These are phyloP conservation scores for Tridacna gigas DNA, from an alignment of 2,888 invertebrate genomes.

Conservation along the genomic window DNA sequence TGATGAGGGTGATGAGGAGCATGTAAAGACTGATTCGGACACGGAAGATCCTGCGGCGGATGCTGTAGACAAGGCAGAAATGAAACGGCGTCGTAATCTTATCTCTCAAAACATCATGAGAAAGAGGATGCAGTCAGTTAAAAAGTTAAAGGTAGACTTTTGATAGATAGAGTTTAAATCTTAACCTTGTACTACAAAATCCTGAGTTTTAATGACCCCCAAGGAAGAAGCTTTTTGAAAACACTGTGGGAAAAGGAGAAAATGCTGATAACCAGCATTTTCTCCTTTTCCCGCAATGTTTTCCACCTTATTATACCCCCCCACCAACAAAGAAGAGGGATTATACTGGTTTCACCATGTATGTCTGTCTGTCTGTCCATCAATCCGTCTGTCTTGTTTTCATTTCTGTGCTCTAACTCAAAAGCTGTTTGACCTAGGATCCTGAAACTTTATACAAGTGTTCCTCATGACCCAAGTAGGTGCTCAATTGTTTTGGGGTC, in stretches of 20 bases:
- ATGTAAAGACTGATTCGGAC: conserved; percentile 8
- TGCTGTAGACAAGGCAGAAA: background rate
- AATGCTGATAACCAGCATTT: background rate
- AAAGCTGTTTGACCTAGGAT: no score
- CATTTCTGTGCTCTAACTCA: no score
- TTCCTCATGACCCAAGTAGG: no score
- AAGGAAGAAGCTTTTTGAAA: background rate
- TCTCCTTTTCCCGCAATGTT: no score
- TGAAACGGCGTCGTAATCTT: conserved; percentile 26
- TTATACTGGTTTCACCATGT: no score
- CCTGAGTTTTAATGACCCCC: background rate
- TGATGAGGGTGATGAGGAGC: conserved; percentile 63
- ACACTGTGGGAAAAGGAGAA: background rate
- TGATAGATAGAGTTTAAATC: background rate
- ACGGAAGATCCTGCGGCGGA: background rate
- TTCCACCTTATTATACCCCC: no score
- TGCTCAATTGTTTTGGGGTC: no score
- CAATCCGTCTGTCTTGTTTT: no score
- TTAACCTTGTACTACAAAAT: background rate
- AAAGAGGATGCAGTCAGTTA: conserved; percentile 38
- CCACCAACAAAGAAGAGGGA: no score
- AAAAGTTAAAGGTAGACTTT: conserved; percentile 41
- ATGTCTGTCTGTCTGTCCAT: no score
- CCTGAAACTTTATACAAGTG: no score
- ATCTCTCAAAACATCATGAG: conserved; percentile 24